Evolutionary conservation across 2,888 invertebrate genomes (phyloP), one percentile per base, ranked within the genome.

Genomic region (Liposcelis brunnea): DNA sequence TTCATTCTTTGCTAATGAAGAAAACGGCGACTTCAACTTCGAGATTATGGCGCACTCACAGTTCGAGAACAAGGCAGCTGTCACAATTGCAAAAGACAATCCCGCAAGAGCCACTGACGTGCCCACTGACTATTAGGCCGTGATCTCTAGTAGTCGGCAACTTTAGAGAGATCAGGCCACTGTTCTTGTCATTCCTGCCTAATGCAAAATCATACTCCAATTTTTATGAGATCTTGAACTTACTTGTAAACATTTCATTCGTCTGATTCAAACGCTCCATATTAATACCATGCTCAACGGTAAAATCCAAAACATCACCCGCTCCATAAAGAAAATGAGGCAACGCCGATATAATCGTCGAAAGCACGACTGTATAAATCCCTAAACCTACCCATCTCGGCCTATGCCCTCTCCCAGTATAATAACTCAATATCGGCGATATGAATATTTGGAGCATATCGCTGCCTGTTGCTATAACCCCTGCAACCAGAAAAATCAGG

Each of bases 371-470:
- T 49, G 71, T 62, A 8, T 70, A 62, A 37, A 75, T 72, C n/a
- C 77, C 77, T 55, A 69, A 66, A 11, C 75, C 73, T 47, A 77
- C 72, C 75, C 76, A 77, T 46, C 70, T 61, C 1, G 80, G 77
- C 43, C 78, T 68, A 60, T 77, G 74, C 18, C 75, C 69, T 50
- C 71, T 69, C n/a, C 76, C 75, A 6, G 75, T 77, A 53, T 71
- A 68, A 52, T 77, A 76, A 15, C 75, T 72, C 33, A 77, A 58
- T 43, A 76, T 62, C 44, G 77, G 58, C 3, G 76, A 74, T 35
- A 73, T 58, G 45, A 77, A 55, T 49, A 77, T 74, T 60, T 78
- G 77, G 44, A 77, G 77, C 53, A 78, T 68, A 61, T 79, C 78
- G 63, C 78, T 78, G 21, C 76, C 75, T 45, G 76, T 74, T 32